Evolutionary conservation across 2,888 invertebrate species (phyloP).

Genomic region (Apamea crenata): DNA sequence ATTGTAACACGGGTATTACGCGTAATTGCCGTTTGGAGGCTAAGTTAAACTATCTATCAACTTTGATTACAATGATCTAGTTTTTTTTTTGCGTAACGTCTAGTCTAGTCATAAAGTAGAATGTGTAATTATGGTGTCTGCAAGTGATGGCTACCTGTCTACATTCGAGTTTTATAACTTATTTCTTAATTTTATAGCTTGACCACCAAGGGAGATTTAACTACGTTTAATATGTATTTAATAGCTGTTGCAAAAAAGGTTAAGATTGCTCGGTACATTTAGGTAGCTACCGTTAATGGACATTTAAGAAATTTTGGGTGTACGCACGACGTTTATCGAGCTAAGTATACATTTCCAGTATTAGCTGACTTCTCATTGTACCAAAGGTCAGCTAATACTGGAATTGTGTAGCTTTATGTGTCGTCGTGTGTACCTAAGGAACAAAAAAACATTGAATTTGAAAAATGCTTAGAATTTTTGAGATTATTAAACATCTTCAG

Average conservation of each 20-base stretch:
- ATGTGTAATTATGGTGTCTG: conserved; percentile 38
- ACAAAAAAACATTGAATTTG: background rate
- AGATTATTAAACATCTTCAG: background rate
- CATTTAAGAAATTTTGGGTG: background rate
- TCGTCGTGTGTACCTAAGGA: background rate
- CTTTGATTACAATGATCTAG: conserved; percentile 50
- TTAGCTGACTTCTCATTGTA: background rate
- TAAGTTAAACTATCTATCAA: conserved; percentile 40
- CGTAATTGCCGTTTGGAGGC: conserved; percentile 45
- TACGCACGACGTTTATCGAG: background rate
- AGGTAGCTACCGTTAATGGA: background rate
- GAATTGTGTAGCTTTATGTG: background rate
- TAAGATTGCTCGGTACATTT: background rate
- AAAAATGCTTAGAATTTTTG: no score
- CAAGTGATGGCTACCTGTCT: conserved; percentile 45
- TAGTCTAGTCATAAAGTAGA: conserved; percentile 6
- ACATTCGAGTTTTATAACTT: conserved; percentile 29
- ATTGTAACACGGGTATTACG: conserved; percentile 56
- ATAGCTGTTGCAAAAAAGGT: conserved; percentile 29
- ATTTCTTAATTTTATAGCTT: conserved; percentile 30
- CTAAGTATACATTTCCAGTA: background rate
- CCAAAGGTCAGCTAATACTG: background rate
- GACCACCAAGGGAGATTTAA: conserved; percentile 14
- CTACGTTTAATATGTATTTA: background rate
- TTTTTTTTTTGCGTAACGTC: conserved; percentile 53